Base-by-base conservation (phyloP, 2,113 vertebrate genomes). In the Hippocampus zosterae region DNA sequence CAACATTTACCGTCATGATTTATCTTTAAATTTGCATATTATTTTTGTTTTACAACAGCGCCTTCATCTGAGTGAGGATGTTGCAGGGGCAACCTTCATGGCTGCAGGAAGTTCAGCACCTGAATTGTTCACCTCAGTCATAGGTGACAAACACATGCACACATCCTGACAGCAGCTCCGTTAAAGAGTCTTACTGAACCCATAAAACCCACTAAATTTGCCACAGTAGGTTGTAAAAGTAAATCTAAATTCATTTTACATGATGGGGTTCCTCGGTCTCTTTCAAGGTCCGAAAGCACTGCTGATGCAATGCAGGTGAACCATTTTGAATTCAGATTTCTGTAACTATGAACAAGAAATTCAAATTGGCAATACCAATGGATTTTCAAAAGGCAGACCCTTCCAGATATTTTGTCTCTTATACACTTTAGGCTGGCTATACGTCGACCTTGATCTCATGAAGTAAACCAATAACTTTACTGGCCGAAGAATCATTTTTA, bases 41-140 rank as follows among this genome's bases (percentile, higher is more conserved):
- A 46, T 18, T 6, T 41, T 25, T 46, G 2, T 37, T 23, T 60
- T 41, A 48, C 21, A 53, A 50, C 86, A 99, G 97, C 94, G 95
- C 61, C 91, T 99, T 59, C 92, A 98, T 50, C 94, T 99, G 71
- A 98, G 96, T 15, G 96, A 99, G 88, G 97, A 99, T 72, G 97
- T 99, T 64, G 96, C 97, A 6, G 96, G 96, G 61, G 97, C 97
- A 16, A 98, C 96, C 0, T 99, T 99, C 85, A 99, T 99, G 97
- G 97, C 97, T 4, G 97, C 97, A 0, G 97, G 97, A 80, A 99
- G 97, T 81, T 99, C 97, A 0, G 97, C 97, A 70, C 97, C 97
- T 1, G 97, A 99, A 83, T 90, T 99, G 40, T 99, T 99, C 88
- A 99, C 97, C 12, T 99, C 97, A n/a, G 93, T 98, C 84, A 98